Conservation (phyloP, 2,113 vertebrate genomes). For the Sigmodon hispidus region DNA sequence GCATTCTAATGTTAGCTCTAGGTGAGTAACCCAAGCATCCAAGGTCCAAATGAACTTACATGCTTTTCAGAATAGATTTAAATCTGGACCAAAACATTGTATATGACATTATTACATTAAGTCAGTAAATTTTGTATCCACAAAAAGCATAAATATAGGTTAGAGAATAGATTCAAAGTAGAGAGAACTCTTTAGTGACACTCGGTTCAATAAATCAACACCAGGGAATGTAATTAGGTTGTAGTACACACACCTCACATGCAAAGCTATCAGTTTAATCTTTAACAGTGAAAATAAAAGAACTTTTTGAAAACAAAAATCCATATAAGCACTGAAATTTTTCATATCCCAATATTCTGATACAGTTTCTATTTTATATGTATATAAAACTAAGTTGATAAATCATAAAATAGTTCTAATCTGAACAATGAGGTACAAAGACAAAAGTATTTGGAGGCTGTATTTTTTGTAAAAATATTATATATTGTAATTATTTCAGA, state of each 20-base stretch:
- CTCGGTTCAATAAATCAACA: background rate
- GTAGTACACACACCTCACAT: background rate
- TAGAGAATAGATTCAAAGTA: background rate
- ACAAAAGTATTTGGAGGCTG: background rate
- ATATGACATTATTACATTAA: background rate
- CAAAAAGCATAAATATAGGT: background rate
- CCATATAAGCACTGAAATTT: background rate
- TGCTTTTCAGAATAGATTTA: background rate
- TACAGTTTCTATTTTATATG: background rate
- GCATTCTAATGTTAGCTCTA: background rate
- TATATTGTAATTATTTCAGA: background rate
- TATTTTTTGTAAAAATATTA: background rate
- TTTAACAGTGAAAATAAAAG: background rate
- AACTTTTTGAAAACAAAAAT: background rate
- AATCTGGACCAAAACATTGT: background rate
- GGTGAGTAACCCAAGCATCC: background rate
- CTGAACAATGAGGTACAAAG: background rate
- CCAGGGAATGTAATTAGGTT: background rate
- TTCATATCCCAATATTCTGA: background rate
- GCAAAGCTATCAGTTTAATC: background rate
- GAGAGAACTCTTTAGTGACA: background rate
- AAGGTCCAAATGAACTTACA: too few relatives aligned
- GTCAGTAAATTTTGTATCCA: background rate
- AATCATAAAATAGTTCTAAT: background rate
- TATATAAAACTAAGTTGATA: background rate